A percentile compares a stretch with the other conserved stretches of the same genome.
Conservation (phyloP, 2,797 vertebrate species). For the Lerista edwardsae region DNA sequence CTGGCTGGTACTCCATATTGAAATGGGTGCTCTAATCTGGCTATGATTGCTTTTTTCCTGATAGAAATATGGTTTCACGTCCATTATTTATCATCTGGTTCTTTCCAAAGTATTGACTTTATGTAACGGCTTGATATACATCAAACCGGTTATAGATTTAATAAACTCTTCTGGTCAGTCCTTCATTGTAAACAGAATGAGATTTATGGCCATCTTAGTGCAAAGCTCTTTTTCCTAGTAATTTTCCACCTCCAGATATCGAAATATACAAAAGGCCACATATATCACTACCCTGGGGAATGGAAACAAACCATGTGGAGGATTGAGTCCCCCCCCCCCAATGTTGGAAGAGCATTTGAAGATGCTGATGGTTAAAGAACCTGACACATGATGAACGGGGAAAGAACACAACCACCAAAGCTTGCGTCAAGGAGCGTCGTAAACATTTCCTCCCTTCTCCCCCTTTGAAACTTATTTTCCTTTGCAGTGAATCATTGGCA, state of each 20-base stretch:
- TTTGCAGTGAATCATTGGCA: not conserved
- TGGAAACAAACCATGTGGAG: not conserved
- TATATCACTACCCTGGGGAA: slow-evolving; percentile 51
- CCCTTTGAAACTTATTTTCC: slow-evolving; percentile 7
- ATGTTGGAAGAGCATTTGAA: slow-evolving; percentile 40
- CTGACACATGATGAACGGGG: slow-evolving; percentile 9
- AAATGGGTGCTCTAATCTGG: slow-evolving; percentile 83
- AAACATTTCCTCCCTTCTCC: slow-evolving; percentile 18
- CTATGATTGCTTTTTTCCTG: slow-evolving; percentile 80
- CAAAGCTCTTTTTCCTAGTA: slow-evolving; percentile 75
- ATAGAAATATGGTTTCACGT: slow-evolving; percentile 81
- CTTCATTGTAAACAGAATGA: slow-evolving; percentile 80
- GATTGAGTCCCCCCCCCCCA: slow-evolving; percentile 46
- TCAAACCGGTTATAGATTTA: slow-evolving; percentile 82
- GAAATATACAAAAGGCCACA: slow-evolving; percentile 64
- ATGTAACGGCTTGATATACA: slow-evolving; percentile 84
- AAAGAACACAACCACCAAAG: slow-evolving; percentile 8
- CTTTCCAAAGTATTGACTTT: slow-evolving; percentile 85
- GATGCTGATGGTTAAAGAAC: slow-evolving; percentile 42
- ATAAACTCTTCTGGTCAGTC: slow-evolving; percentile 83
- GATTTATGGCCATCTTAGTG: slow-evolving; percentile 78
- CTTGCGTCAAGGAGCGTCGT: not conserved
- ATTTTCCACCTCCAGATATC: slow-evolving; percentile 74
- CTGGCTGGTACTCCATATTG: slow-evolving; percentile 72
- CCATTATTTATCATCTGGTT: slow-evolving; percentile 82